Percentiles rank a stretch among this genome's conserved stretches.
These are phyloP conservation scores for Aramus guarauna DNA, from an alignment of 2,113 vertebrate genomes.

Conservation along the genomic window DNA sequence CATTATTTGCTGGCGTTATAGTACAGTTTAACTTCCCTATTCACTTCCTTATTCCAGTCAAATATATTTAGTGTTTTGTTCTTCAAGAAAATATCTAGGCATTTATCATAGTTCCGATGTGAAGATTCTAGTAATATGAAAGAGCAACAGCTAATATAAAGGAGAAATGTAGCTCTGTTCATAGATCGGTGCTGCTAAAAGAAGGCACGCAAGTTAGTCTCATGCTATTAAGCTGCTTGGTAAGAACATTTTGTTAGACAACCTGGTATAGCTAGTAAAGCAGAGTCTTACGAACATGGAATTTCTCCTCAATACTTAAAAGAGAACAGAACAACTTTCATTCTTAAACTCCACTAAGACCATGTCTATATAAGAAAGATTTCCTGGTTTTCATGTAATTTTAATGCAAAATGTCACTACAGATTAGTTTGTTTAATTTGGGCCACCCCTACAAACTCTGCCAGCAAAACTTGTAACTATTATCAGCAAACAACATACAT, in stretches of 20 bases:
- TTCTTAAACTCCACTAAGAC: not conserved
- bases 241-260: not conserved
- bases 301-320: not conserved
- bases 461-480: not conserved
- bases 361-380: not conserved
- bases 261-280: not conserved
- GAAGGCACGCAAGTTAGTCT: not conserved
- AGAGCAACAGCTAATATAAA: not conserved
- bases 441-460: not conserved
- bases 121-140: not conserved
- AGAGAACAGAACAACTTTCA: not conserved
- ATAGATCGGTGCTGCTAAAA: not conserved
- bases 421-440: not conserved
- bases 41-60: not conserved
- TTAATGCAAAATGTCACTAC: not conserved
- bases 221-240: not conserved
- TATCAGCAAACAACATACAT: rapidly evolving
- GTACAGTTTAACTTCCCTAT: not conserved
- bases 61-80: not conserved
- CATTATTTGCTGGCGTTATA: not conserved
- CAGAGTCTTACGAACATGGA: not conserved
- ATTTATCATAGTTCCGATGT: not conserved
- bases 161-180: not conserved
- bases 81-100: not conserved
- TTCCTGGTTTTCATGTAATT: not conserved